A percentile compares a stretch with the other conserved stretches of the same genome.
Conservation (phyloP, 2,113 vertebrate genomes). For the Mormyrus iriodes region DNA sequence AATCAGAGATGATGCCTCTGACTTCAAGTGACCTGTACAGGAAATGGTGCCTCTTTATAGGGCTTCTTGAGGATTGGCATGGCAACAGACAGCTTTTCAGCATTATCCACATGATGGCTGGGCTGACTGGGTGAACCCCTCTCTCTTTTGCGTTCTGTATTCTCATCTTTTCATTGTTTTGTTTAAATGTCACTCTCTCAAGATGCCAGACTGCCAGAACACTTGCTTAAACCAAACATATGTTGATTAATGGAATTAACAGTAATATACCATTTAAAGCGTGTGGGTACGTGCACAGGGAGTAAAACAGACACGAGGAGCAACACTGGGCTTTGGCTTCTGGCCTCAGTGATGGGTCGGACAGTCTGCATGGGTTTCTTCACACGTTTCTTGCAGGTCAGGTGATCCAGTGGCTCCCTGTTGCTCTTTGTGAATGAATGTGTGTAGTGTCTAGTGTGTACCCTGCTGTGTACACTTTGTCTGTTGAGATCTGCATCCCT, state of each 20-base stretch:
- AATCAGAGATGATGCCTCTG: background rate
- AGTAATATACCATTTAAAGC: background rate
- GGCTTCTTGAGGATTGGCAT: background rate
- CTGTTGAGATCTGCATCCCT: background rate
- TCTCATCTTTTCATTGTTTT: background rate
- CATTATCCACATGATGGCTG: background rate
- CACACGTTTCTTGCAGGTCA: background rate
- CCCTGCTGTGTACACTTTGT: background rate
- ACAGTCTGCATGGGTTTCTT: background rate
- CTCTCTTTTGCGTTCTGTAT: background rate
- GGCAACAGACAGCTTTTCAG: background rate
- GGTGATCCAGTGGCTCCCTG: background rate
- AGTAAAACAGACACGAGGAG: background rate
- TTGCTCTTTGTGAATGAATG: background rate
- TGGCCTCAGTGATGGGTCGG: background rate
- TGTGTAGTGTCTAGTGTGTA: background rate
- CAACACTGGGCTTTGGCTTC: background rate
- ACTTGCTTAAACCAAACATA: background rate
- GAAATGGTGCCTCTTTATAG: background rate
- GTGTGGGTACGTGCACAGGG: background rate
- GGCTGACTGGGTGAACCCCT: background rate
- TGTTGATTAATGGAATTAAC: background rate
- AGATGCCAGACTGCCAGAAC: background rate
- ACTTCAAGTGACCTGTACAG: background rate
- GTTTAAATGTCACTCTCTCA: background rate